These are phyloP conservation scores for Aphidoletes aphidimyza DNA, from an alignment of 2,888 invertebrate genomes.

Conservation along the genomic window DNA sequence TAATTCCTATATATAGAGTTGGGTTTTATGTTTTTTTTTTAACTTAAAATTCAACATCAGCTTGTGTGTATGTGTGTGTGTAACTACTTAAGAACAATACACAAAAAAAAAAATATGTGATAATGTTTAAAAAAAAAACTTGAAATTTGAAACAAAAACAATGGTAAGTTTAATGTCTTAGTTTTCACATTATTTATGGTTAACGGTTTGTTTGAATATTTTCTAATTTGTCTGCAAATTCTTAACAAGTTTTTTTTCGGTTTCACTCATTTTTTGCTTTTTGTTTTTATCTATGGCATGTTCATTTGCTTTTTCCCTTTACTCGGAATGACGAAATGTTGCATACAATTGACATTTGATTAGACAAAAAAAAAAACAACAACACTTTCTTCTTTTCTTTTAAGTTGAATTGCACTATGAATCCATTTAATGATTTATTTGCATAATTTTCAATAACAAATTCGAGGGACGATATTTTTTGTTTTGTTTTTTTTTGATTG, in stretches of 20 bases:
- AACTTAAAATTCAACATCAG: conserved; percentile 19
- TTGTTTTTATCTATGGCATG: conserved; percentile 25
- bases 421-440: background rate
- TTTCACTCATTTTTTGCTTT: background rate
- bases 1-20: conserved; percentile 1
- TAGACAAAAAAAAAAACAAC: background rate
- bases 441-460: too few species aligned
- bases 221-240: conserved; percentile 30
- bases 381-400: too few species aligned
- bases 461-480: too few species aligned
- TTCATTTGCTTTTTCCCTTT: background rate
- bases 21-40: too few species aligned
- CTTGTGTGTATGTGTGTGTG: too few species aligned
- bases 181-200: conserved; percentile 6
- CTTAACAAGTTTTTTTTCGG: background rate
- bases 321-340: conserved; percentile 20
- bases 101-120: background rate
- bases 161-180: background rate
- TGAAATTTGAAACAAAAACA: conserved; percentile 13
- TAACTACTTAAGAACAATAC: conserved; percentile 13
- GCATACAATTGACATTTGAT: conserved; percentile 21
- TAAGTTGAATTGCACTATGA: conserved; percentile 41
- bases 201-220: conserved; percentile 24
- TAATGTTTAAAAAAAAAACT: background rate
- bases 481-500: background rate